Conservation (phyloP, 1,140 invertebrate species). For the Drosophila virilis region DNA sequence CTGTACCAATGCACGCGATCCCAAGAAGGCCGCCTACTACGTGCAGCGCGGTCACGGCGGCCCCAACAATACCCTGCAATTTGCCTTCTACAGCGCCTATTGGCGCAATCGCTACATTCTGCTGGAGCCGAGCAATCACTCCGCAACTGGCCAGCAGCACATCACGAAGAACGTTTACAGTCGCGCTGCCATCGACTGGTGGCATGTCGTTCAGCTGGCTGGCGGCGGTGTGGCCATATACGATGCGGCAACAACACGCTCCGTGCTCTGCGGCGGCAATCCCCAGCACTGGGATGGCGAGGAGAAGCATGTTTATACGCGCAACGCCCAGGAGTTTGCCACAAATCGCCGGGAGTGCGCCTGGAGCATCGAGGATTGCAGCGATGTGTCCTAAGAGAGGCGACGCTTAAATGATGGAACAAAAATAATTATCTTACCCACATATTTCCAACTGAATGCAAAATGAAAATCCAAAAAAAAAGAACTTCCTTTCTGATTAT, state of each 20-base stretch:
- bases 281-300: conserved; percentile 53
- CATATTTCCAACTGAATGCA: too few species aligned
- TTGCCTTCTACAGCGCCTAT: conserved; percentile 55
- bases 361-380: conserved; percentile 73
- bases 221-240: conserved; percentile 47
- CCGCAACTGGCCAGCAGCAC: not conserved
- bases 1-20: conserved; percentile 59
- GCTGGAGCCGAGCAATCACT: conserved; percentile 38
- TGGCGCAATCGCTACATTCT: conserved; percentile 68
- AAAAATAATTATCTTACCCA: not conserved
- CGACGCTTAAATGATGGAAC: not conserved
- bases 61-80: conserved; percentile 37
- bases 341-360: conserved; percentile 56
- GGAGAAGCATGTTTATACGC: conserved; percentile 69
- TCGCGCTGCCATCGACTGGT: conserved; percentile 39
- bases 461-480: too few species aligned
- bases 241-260: conserved; percentile 45
- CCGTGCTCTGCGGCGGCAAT: conserved; percentile 67
- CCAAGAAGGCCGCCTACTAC: conserved; percentile 60
- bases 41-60: conserved; percentile 39
- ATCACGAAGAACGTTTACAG: conserved; percentile 72
- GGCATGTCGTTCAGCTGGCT: conserved; percentile 39
- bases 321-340: conserved; percentile 36
- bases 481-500: too few species aligned
- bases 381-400: conserved; percentile 40